Evolutionary conservation across 2,797 vertebrate genomes (phyloP), one percentile per base, ranked within the genome.

Genomic region (Uromys caudimaculatus): DNA sequence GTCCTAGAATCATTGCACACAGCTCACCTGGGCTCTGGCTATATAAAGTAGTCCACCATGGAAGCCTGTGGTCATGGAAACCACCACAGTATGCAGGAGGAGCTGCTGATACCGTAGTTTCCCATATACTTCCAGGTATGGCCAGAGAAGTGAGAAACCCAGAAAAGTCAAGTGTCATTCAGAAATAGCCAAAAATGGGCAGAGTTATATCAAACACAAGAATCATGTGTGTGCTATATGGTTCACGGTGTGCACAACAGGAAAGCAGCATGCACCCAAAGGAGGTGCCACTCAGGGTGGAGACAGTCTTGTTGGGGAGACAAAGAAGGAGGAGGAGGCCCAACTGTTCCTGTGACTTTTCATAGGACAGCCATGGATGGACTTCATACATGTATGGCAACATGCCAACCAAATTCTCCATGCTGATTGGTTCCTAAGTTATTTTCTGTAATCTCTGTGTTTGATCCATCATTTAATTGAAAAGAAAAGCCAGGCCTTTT

Each of bases 391-490:
- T 19, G 4, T 44, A 3, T 58, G 58, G 75, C 16, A 56, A 97
- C 71, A 77, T 60, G 58, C 75, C 67, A 87, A 47, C 44, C 75
- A 47, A 32, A n/a, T 60, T 32, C 75, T 50, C 1, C 0, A 4
- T 82, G 41, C n/a, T 52, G n/a, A 56, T 44, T 77, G 14, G 21
- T 76, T 96, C 89, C 94, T 88, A 81, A 67, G 58, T 58, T 88
- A 14, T 84, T 91, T 87, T 83, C 50, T 77, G 12, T 47, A 79
- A 97, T 71, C 35, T 94, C 27, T 89, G 8, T 41, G 21, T 78
- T 47, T 94, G 71, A 81, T 10, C 44, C 21, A 75, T 94, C 67
- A 82, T 96, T 95, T 64, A 81, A 76, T 23, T 77, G 67, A 84
- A 88, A 96, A 94, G 41, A 54, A 96, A 85, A 95, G 52, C 32